phyloP scores from a whole-genome alignment of 1,140 invertebrate genomes.

The Coelopa frigida region DNA sequence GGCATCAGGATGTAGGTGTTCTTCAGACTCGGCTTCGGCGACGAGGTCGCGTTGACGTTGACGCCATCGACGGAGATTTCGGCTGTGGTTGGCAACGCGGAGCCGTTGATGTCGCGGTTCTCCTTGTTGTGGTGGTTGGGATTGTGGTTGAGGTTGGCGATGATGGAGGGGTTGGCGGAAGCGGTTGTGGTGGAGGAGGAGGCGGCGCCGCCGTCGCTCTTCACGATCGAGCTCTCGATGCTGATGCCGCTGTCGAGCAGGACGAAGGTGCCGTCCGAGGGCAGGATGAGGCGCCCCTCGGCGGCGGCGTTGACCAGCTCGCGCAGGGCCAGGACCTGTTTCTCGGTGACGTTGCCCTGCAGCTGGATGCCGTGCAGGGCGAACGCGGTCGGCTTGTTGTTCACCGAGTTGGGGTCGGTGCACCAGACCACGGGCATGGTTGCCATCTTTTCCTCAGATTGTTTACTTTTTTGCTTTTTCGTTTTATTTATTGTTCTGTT shows the following conservation, averaged over 20 bases:
- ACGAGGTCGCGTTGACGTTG: too few relatives aligned
- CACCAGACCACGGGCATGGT: constrained; percentile 44
- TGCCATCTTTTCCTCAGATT: constrained; percentile 22
- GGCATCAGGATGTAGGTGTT: constrained; percentile 42
- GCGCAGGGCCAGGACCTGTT: constrained; percentile 39
- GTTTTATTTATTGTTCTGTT: not conserved
- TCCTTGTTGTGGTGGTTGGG: not conserved
- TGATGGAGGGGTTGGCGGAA: too few relatives aligned
- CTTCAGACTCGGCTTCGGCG: constrained; percentile 20
- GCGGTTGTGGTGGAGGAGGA: too few relatives aligned
- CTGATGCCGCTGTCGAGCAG: constrained; percentile 39
- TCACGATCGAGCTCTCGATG: constrained; percentile 40
- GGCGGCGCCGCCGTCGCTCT: constrained; percentile 4
- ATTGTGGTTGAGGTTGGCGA: too few relatives aligned
- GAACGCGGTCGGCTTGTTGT: constrained; percentile 44
- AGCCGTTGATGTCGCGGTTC: constrained; percentile 4
- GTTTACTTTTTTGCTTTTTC: not conserved
- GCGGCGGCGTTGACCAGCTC: constrained; percentile 42
- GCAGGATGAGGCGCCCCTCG: constrained; percentile 41
- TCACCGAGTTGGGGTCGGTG: constrained; percentile 43
- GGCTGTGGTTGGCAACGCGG: constrained; percentile 1
- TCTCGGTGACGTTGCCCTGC: constrained; percentile 43
- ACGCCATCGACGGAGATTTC: not conserved
- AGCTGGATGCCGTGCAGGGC: constrained; percentile 43
- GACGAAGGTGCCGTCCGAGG: constrained; percentile 41